Evolutionary conservation across 2,888 invertebrate genomes (phyloP).

Genomic region (Tachina lurida): DNA sequence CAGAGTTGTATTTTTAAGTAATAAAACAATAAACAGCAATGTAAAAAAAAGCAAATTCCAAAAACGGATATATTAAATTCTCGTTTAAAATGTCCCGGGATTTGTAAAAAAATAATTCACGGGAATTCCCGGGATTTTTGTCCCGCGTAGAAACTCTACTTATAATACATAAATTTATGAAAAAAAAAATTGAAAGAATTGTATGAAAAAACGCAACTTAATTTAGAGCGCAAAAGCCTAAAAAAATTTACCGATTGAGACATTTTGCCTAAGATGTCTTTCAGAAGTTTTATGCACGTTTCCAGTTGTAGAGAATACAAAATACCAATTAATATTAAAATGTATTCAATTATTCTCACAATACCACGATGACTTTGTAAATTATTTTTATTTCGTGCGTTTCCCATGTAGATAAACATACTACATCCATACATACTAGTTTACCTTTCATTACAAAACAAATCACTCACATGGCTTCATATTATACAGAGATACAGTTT

Average conservation of each 20-base stretch:
- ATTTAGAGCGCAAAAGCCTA: not conserved
- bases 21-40: too few relatives aligned
- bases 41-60: too few relatives aligned
- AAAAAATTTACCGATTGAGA: not conserved
- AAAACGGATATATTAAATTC: too few relatives aligned
- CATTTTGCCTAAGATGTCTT: not conserved
- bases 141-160: too few relatives aligned
- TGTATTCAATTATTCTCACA: slow-evolving; percentile 12
- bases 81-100: too few relatives aligned
- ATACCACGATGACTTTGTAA: slow-evolving; percentile 2
- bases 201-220: too few relatives aligned
- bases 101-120: too few relatives aligned
- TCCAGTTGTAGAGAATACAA: not conserved
- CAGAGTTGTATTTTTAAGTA: too few relatives aligned
- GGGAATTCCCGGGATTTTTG: too few relatives aligned
- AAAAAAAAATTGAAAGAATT: not conserved
- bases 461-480: slow-evolving; percentile 23
- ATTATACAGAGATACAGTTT: not conserved
- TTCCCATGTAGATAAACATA: not conserved
- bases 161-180: too few relatives aligned
- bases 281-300: not conserved
- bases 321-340: slow-evolving; percentile 14
- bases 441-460: not conserved
- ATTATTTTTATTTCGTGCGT: slow-evolving; percentile 15
- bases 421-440: not conserved